Evolutionary conservation across 2,113 vertebrate genomes (phyloP).

Genomic region (Mustelus asterias): DNA sequence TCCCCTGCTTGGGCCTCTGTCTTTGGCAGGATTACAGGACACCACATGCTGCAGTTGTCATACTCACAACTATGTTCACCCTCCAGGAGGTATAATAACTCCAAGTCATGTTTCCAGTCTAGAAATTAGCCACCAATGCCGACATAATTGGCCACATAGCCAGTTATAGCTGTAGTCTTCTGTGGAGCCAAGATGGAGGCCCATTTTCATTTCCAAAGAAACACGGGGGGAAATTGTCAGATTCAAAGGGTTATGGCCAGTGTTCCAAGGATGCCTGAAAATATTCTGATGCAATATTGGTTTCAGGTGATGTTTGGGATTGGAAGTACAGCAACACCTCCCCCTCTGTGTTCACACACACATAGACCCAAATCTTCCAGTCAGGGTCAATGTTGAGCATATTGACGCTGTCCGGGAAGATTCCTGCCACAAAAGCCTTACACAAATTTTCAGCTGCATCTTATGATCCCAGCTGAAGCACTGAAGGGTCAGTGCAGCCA

Average conservation of each 20-base stretch:
- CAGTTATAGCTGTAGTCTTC: neutral
- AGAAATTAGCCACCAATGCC: neutral
- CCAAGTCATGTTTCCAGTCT: neutral
- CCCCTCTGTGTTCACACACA: too few species aligned
- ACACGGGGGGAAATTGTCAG: neutral
- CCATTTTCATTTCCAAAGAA: neutral
- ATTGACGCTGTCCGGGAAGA: too few species aligned
- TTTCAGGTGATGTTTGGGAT: neutral
- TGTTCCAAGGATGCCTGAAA: neutral
- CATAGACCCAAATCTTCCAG: too few species aligned
- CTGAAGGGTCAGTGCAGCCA: too few species aligned
- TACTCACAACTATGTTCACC: neutral
- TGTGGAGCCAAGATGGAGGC: neutral
- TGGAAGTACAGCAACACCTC: neutral
- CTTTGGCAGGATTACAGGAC: neutral
- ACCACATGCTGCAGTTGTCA: neutral
- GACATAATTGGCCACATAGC: neutral
- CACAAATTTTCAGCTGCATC: too few species aligned
- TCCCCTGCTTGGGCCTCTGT: neutral
- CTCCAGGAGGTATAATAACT: neutral
- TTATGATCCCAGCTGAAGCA: too few species aligned
- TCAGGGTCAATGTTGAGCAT: too few species aligned
- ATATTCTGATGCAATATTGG: neutral
- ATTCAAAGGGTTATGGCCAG: neutral
- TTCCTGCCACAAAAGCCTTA: too few species aligned